Evolutionary conservation across 2,888 invertebrate genomes (phyloP).

Genomic region (Auanema freiburgensis): DNA sequence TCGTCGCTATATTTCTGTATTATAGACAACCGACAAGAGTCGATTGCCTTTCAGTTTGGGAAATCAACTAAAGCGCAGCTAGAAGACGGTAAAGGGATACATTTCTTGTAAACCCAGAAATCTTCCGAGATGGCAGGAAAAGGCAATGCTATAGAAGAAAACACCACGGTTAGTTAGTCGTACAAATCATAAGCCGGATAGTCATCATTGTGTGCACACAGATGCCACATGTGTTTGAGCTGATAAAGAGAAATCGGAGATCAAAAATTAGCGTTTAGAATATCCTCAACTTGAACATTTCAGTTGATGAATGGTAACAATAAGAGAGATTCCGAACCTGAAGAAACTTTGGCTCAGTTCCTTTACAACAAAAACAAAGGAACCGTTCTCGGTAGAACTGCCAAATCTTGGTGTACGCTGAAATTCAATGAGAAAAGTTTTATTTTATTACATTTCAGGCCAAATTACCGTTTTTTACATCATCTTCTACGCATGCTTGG

Average conservation of each 20-base stretch:
- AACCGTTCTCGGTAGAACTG: constrained; percentile 59
- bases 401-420: constrained; percentile 59
- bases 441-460: constrained; percentile 71
- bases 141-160: constrained; percentile 40
- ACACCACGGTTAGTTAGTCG: constrained; percentile 39
- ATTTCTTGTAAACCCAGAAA: constrained; percentile 2
- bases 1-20: too few relatives aligned
- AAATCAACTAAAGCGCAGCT: constrained; percentile 12
- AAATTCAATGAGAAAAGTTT: not conserved
- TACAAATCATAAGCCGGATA: not conserved
- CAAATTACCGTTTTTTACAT: constrained; percentile 94
- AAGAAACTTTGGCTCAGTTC: constrained; percentile 51
- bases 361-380: constrained; percentile 59
- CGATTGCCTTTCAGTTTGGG: constrained; percentile 15
- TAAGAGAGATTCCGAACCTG: constrained; percentile 29
- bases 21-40: too few relatives aligned
- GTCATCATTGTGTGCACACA: not conserved
- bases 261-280: not conserved
- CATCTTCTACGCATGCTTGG: constrained; percentile 87
- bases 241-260: not conserved
- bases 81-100: constrained; percentile 9
- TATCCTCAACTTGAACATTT: constrained; percentile 15
- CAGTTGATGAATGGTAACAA: constrained; percentile 61
- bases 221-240: not conserved
- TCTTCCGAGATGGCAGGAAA: constrained; percentile 22